Percentiles rank a stretch among this genome's conserved stretches.
These are phyloP conservation scores for Pollachius pollachius DNA, from an alignment of 2,113 vertebrate genomes.

Conservation along the genomic window DNA sequence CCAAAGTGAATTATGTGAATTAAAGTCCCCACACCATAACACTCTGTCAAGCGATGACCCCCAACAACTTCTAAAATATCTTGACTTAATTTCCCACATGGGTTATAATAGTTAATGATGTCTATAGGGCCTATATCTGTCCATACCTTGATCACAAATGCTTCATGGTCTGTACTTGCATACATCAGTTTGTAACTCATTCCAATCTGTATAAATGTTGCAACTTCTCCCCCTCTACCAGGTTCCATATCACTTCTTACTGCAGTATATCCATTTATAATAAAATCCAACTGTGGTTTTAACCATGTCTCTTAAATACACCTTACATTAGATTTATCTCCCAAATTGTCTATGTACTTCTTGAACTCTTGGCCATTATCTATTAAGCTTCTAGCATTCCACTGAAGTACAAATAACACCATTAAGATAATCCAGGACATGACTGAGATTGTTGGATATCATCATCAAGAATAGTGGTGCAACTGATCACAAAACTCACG, in stretches of 20 bases:
- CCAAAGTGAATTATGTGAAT: background rate
- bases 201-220: background rate
- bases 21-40: background rate
- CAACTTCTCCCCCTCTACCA: background rate
- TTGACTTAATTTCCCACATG: too few relatives aligned
- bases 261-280: background rate
- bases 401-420: background rate
- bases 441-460: background rate
- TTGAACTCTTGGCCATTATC: background rate
- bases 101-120: too few relatives aligned
- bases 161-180: too few relatives aligned
- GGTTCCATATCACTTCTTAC: background rate
- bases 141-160: too few relatives aligned
- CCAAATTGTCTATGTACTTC: background rate
- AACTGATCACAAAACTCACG: too few relatives aligned
- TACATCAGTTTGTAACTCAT: too few relatives aligned
- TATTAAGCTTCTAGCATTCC: background rate
- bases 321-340: background rate
- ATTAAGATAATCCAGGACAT: background rate
- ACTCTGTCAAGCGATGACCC: background rate
- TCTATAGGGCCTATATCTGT: too few relatives aligned
- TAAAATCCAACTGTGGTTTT: slow-evolving; percentile 5
- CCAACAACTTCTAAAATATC: too few relatives aligned
- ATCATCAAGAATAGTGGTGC: too few relatives aligned
- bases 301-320: background rate